Base-by-base conservation (phyloP, 2,888 invertebrate genomes). In the Epinotia nisella region DNA sequence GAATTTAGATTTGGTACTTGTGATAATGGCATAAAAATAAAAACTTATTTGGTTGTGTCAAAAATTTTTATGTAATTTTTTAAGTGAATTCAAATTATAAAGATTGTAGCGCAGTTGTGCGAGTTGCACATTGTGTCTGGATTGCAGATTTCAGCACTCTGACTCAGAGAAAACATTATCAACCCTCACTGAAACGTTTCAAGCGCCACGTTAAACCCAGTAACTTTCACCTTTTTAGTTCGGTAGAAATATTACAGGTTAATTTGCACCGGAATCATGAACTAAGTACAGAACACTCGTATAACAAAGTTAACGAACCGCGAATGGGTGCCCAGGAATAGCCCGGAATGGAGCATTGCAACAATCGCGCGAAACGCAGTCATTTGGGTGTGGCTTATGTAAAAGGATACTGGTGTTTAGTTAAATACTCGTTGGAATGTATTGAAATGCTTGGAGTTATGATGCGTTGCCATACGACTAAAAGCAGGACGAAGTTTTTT, bases 291-390 rank as follows among this genome's bases (percentile, higher is more conserved):
- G 80, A 87, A 87, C 84, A 86, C 87, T 87, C 89, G 85, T 89
- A 88, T 87, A 89, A 85, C 87, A 90, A 90, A 91, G 89, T 90
- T 90, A 92, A 92, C 92, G 91, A 91, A 90, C 90, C 92, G 86
- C 89, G 88, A 88, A 89, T 88, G 83, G 87, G 87, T 88, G 90
- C 87, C 83, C 87, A 81, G 81, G 86, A 86, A 89, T 89, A 87
- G 86, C 86, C 88, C 86, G 79, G 88, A 89, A 90, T 87, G 87
- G 86, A 85, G 84, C 84, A 90, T 89, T 90, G 89, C 89, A 91
- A 90, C 91, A 89, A 90, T 91, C 87, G 87, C 83, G 81, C 85
- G 86, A 89, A 90, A 90, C 88, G 87, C 88, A 88, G 87, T 89
- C 87, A 87, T 89, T 90, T 86, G 58, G 35, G 49, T 58, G 15